Percentiles rank a stretch among this genome's conserved stretches.
Conservation (phyloP, 2,797 vertebrate species). For the Sebastes hubbsi region DNA sequence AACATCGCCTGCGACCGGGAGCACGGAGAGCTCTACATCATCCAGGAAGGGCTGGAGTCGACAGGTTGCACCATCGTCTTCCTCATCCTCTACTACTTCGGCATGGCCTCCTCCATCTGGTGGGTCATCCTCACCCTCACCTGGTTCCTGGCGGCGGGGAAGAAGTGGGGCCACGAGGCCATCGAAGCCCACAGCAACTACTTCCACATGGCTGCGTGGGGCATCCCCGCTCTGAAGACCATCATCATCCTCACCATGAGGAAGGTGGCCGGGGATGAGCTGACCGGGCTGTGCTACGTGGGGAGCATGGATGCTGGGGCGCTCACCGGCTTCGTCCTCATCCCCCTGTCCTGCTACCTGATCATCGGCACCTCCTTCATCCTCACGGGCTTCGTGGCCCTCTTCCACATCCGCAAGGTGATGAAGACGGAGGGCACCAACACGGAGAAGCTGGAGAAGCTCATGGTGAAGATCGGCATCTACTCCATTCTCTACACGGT, state of each 20-base stretch:
- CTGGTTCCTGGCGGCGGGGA: constrained; percentile 97
- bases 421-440: constrained; percentile 99
- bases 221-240: constrained; percentile 95
- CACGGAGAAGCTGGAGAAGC: constrained; percentile 97
- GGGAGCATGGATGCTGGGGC: constrained; percentile 91
- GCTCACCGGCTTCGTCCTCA: constrained; percentile 93
- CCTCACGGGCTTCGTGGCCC: constrained; percentile 95
- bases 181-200: constrained; percentile 98
- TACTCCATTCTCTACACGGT: constrained; percentile 98
- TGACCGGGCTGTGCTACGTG: constrained; percentile 96
- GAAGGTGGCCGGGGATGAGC: constrained; percentile 95
- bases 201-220: constrained; percentile 98
- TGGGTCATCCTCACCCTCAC: constrained; percentile 98
- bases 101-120: constrained; percentile 98
- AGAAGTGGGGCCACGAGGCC: constrained; percentile 98
- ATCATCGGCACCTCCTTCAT: constrained; percentile 96
- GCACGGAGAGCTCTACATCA: constrained; percentile 92
- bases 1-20: constrained; percentile 96
- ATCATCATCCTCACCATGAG: constrained; percentile 96
- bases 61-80: constrained; percentile 98
- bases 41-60: constrained; percentile 96
- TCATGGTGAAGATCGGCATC: constrained; percentile 98
- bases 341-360: constrained; percentile 96
- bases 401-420: constrained; percentile 97
- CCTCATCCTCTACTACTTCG: constrained; percentile 97